A percentile compares a stretch with the other conserved stretches of the same genome.
Conservation (phyloP, 2,113 vertebrate genomes). For the Trachemys scripta region DNA sequence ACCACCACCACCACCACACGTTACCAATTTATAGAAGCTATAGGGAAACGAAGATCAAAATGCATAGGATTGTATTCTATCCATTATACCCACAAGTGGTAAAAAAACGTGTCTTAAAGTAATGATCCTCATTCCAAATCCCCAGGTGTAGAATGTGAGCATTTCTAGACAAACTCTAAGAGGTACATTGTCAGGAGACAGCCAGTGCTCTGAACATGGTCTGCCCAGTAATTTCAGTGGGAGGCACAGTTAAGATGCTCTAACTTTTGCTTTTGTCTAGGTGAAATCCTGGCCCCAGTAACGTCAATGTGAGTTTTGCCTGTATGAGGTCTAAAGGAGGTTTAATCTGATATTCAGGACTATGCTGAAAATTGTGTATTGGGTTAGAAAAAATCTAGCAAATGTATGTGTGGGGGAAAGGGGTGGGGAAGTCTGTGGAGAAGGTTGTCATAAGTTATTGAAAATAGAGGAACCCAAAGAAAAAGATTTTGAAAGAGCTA, state of each 20-base stretch:
- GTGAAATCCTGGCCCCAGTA: accelerated
- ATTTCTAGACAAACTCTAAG: no score
- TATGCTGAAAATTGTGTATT: background rate
- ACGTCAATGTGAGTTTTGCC: background rate
- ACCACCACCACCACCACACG: no score
- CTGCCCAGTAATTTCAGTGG: no score
- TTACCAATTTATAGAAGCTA: background rate
- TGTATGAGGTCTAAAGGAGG: background rate
- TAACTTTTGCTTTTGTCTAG: background rate
- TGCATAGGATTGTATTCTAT: accelerated
- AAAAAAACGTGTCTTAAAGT: accelerated
- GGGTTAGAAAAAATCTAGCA: accelerated
- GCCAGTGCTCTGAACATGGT: no score
- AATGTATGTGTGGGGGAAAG: background rate
- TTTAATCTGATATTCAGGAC: background rate
- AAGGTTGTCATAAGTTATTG: background rate
- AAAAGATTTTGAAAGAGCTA: background rate
- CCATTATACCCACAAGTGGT: background rate
- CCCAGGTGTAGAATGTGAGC: no score
- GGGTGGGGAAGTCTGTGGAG: no score
- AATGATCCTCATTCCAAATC: accelerated
- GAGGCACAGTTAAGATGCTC: no score
- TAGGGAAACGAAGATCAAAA: background rate
- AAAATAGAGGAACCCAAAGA: background rate
- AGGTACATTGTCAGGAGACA: no score